These are phyloP conservation scores for Myotis vivesi DNA, from an alignment of 2,797 vertebrate genomes.

Conservation along the genomic window DNA sequence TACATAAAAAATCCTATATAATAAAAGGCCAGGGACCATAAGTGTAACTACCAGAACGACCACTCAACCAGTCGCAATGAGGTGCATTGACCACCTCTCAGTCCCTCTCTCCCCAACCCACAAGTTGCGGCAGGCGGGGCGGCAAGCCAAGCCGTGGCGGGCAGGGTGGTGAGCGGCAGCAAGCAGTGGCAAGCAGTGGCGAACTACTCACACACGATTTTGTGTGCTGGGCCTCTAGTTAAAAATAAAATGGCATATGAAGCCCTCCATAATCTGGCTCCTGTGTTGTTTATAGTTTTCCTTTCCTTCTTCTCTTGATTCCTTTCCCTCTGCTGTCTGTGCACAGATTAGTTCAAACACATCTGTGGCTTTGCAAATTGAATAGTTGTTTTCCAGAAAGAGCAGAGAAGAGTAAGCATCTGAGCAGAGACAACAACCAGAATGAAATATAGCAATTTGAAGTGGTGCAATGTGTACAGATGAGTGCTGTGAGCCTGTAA, in stretches of 20 bases:
- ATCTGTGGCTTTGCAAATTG: neutral
- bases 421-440: neutral
- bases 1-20: no score
- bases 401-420: neutral
- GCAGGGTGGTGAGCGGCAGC: no score
- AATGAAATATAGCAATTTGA: neutral
- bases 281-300: neutral
- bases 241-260: neutral
- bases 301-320: neutral
- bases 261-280: neutral
- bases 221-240: no score
- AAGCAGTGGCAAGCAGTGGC: no score
- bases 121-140: no score
- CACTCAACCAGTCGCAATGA: no score
- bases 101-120: no score
- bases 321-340: neutral
- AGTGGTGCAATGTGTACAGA: neutral
- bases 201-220: no score
- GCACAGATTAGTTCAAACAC: neutral
- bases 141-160: no score
- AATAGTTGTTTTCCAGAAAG: constrained; percentile 31
- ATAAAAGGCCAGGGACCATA: no score
- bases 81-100: no score
- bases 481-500: neutral
- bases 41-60: no score